Evolutionary conservation across 2,888 invertebrate genomes (phyloP).

Genomic region (Odontothrips loti): DNA sequence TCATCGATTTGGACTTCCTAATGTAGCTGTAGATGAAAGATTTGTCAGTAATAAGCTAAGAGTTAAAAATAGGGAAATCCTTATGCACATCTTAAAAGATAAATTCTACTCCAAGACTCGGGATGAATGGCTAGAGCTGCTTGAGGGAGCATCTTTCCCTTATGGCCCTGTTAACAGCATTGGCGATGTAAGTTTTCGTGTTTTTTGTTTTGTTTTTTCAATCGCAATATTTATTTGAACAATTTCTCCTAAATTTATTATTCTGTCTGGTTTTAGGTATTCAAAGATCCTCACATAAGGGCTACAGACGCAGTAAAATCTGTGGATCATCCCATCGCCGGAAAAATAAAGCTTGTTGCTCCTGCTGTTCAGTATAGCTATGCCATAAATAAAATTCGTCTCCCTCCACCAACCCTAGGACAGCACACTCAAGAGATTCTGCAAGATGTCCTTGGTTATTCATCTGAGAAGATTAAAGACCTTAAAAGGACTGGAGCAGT

Average conservation of each 20-base stretch:
- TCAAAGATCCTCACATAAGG: conserved; percentile 80
- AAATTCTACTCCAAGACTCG: conserved; percentile 62
- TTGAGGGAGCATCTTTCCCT: conserved; percentile 74
- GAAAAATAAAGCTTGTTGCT: conserved; percentile 71
- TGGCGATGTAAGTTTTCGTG: conserved; percentile 54
- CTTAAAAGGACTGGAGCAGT: conserved; percentile 50
- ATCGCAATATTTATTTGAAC: not conserved
- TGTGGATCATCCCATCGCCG: conserved; percentile 64
- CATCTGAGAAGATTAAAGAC: conserved; percentile 54
- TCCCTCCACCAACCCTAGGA: conserved; percentile 78
- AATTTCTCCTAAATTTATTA: conserved; percentile 28
- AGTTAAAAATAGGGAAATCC: conserved; percentile 67
- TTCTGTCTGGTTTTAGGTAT: conserved; percentile 54
- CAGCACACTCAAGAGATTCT: conserved; percentile 81
- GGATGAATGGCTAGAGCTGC: conserved; percentile 66
- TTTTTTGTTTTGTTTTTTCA: conserved; percentile 16
- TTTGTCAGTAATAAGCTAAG: conserved; percentile 69
- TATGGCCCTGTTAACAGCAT: conserved; percentile 87
- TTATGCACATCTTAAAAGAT: conserved; percentile 60
- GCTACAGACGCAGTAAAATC: conserved; percentile 68
- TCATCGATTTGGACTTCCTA: conserved; percentile 55
- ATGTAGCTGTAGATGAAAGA: conserved; percentile 59
- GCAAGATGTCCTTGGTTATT: conserved; percentile 60
- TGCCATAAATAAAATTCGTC: conserved; percentile 63
- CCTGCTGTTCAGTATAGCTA: conserved; percentile 80